Percentiles rank a stretch among this genome's conserved stretches.
phyloP scores from a whole-genome alignment of 2,113 vertebrate genomes.

The Myiozetetes cayanensis region DNA sequence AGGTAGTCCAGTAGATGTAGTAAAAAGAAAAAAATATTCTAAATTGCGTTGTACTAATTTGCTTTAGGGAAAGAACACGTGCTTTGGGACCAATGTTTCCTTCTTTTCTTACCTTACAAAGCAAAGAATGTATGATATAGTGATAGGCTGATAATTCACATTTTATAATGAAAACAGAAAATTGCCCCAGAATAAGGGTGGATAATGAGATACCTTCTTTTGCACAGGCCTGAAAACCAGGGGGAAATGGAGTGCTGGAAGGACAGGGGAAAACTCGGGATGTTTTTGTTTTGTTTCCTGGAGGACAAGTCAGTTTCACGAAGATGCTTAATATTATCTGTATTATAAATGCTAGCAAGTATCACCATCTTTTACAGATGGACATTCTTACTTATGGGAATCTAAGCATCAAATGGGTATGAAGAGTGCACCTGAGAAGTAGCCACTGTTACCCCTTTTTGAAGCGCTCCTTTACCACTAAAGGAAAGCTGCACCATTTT shows the following conservation, averaged over 20 bases:
- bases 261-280: not conserved
- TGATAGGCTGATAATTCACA: not conserved
- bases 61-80: not conserved
- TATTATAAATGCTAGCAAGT: not conserved
- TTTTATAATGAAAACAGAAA: not conserved
- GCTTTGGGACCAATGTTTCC: not conserved
- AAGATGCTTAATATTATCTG: not conserved
- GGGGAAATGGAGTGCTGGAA: not conserved
- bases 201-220: not conserved
- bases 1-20: not conserved
- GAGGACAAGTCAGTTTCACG: not conserved
- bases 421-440: not conserved
- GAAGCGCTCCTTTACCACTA: not conserved
- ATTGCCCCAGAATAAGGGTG: not conserved
- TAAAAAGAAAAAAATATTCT: not conserved
- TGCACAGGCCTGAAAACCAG: not conserved
- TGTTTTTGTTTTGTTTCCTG: not conserved
- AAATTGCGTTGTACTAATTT: not conserved
- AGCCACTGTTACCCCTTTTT: accelerated
- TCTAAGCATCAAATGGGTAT: not conserved
- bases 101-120: not conserved
- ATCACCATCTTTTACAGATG: not conserved
- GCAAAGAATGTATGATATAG: not conserved
- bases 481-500: not conserved
- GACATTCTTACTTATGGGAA: not conserved